These are phyloP conservation scores for Marasmarcha lunaedactyla DNA, from an alignment of 2,888 invertebrate species.

Conservation along the genomic window DNA sequence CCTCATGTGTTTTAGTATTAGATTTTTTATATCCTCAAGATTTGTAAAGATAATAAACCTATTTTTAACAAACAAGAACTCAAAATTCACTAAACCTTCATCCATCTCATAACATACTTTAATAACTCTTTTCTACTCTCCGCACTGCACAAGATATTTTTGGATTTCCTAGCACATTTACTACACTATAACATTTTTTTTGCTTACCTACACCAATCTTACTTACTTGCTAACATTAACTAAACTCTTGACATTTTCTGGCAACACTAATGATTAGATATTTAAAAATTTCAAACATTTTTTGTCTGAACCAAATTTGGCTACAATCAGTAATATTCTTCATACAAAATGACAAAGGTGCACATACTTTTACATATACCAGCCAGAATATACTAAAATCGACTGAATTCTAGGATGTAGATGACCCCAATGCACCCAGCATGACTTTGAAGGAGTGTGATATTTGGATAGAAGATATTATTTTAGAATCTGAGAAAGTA, in stretches of 20 bases:
- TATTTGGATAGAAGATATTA: constrained; percentile 22
- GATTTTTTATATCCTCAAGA: too few species aligned
- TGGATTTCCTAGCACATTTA: constrained; percentile 50
- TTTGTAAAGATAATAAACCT: too few species aligned
- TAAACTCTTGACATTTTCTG: constrained; percentile 34
- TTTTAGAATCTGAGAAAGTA: constrained; percentile 5
- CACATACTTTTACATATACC: constrained; percentile 68
- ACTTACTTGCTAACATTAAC: constrained; percentile 19
- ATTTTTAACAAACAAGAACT: neutral
- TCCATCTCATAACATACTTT: constrained; percentile 32
- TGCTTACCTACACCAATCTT: constrained; percentile 31
- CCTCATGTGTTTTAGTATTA: too few species aligned
- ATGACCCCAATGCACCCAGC: constrained; percentile 49
- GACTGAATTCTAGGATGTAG: constrained; percentile 27
- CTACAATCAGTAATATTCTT: too few species aligned
- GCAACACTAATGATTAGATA: constrained; percentile 41
- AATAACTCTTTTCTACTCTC: constrained; percentile 47
- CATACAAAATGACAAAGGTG: constrained; percentile 39
- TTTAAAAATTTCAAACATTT: constrained; percentile 4
- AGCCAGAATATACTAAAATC: constrained; percentile 43
- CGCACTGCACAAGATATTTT: constrained; percentile 62
- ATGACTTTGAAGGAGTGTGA: constrained; percentile 37
- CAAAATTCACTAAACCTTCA: constrained; percentile 33
- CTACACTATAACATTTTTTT: constrained; percentile 39
- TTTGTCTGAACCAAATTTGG: too few species aligned